Evolutionary conservation across 2,113 vertebrate species (phyloP), one percentile per base, ranked within the genome.

Genomic region (Kobus ellipsiprymnus): DNA sequence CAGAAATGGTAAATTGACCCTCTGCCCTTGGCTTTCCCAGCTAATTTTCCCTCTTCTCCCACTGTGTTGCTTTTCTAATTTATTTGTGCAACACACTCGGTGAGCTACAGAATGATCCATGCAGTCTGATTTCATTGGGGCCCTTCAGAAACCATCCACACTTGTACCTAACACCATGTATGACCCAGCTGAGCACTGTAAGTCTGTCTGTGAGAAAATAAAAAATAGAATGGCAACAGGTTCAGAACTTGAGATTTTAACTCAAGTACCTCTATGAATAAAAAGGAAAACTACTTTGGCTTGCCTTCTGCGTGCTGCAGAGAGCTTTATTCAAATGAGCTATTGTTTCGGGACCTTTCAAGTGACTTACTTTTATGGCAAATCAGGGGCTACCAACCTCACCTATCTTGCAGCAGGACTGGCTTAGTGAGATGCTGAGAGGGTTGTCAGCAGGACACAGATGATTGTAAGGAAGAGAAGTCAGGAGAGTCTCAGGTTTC

Each of bases 381-480:
- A 36, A 96, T 97, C 81, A 60, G 91, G 94, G 33, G 93, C 93
- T 97, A 97, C 91, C 78, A 80, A 57, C 59, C 96, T 98, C 98
- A 98, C 98, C 94, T 97, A 87, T 98, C 98, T 96, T 98, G 82
- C 94, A 80, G 83, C 93, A 96, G 96, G 0, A 23, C 29, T 83
- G 48, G 96, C 96, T 33, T n/a, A 83, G 90, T 88, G 0, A 87
- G 97, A 94, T 95, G 1, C 95, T 82, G 94, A 97, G 94, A 97
- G 91, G 59, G 90, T 80, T 98, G 87, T 92, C 98, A 95, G 95
- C 77, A 10, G 81, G 62, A 93, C 96, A 74, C 92, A 94, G 91
- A 88, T 94, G 60, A 82, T 59, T 95, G 14, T 97, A 98, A 98
- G 95, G 91, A 97, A 98, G 98, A 96, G 81, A 97, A 96, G 88